Evolutionary conservation across 2,113 vertebrate species (phyloP).

Genomic region (Notothenia coriiceps): DNA sequence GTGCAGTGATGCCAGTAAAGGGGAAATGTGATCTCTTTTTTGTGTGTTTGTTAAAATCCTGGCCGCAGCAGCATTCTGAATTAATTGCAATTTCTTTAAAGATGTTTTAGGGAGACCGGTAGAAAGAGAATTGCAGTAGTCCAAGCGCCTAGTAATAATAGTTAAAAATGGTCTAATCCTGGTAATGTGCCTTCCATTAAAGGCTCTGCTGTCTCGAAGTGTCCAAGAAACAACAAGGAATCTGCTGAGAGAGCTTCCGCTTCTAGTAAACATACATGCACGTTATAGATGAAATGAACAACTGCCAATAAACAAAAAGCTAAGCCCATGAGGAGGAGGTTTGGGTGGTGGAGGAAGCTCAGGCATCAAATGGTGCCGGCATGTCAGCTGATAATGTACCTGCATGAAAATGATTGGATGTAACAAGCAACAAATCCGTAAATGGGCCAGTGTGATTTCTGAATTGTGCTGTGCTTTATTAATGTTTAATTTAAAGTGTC

Average conservation of each 20-base stretch:
- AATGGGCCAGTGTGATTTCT: neutral
- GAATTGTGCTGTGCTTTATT: neutral
- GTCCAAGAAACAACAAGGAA: neutral
- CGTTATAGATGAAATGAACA: neutral
- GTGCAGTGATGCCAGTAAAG: too few species aligned
- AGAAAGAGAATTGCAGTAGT: too few species aligned
- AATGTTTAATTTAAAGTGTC: neutral
- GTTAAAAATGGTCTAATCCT: too few species aligned
- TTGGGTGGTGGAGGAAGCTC: neutral
- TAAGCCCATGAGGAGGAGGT: neutral
- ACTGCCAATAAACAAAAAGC: neutral
- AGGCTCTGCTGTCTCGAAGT: neutral
- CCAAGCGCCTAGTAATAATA: too few species aligned
- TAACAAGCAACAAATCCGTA: neutral
- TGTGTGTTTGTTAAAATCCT: too few species aligned
- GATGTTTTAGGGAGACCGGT: too few species aligned
- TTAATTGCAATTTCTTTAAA: too few species aligned
- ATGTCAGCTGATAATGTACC: conserved; percentile 8
- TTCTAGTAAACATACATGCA: neutral
- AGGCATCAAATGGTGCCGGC: neutral
- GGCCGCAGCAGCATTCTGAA: too few species aligned
- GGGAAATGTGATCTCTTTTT: too few species aligned
- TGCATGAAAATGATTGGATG: conserved; percentile 14
- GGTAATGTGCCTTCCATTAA: too few species aligned
- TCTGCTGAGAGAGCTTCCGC: neutral